These are phyloP conservation scores for Crambe crambe DNA, from an alignment of 37 sponge, comb jelly and placozoan genomes.

Conservation along the genomic window DNA sequence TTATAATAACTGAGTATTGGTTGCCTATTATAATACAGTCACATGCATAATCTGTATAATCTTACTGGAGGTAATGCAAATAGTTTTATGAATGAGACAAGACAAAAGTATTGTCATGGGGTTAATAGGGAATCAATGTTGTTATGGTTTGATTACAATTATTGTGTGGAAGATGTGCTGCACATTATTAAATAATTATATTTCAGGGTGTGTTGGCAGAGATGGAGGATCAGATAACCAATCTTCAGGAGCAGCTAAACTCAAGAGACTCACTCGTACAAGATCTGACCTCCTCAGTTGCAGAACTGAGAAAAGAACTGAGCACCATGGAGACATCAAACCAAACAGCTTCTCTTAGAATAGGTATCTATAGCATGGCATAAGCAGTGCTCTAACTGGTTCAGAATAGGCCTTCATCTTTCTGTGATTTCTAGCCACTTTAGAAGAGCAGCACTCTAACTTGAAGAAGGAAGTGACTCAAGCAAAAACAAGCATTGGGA, in stretches of 20 bases:
- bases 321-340: conserved; percentile 23
- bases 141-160: no score
- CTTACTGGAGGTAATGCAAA: no score
- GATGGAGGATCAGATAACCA: conserved; percentile 35
- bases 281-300: conserved; percentile 29
- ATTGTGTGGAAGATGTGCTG: no score
- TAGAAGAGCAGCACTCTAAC: conserved; percentile 54
- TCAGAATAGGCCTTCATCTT: neutral
- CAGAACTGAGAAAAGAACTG: conserved; percentile 38
- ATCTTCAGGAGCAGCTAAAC: conserved; percentile 33
- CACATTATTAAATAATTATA: no score
- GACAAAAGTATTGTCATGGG: no score
- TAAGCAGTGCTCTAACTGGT: neutral
- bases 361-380: conserved; percentile 31
- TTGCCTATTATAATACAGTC: no score
- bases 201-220: conserved; percentile 27
- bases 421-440: conserved; percentile 3
- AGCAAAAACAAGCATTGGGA: conserved; percentile 24
- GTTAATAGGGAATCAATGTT: no score
- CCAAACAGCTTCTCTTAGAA: conserved; percentile 15
- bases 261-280: conserved; percentile 36
- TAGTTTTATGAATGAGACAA: no score
- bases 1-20: neutral
- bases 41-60: no score
- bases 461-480: conserved; percentile 30